Evolutionary conservation across 2,113 vertebrate genomes (phyloP).

Genomic region (Poeciliopsis turrubarensis): DNA sequence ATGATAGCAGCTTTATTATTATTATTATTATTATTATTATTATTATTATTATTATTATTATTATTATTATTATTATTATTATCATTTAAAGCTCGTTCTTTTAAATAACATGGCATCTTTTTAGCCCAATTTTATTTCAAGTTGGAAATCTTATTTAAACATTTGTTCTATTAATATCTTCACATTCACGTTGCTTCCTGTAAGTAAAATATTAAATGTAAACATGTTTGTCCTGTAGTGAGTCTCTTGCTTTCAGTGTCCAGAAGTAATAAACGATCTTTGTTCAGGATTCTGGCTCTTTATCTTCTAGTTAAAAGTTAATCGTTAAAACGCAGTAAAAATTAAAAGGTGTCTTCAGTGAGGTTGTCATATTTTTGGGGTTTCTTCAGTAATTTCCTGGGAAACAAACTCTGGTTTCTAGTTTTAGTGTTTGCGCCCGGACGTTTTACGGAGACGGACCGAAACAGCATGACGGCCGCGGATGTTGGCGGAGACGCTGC

Average conservation of each 20-base stretch:
- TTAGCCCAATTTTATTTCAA: no score
- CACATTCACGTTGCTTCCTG: no score
- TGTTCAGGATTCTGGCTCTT: not conserved
- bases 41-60: no score
- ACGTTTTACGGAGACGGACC: conserved; percentile 26
- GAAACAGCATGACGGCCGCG: conserved; percentile 51
- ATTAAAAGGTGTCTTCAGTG: not conserved
- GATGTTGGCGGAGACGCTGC: not conserved
- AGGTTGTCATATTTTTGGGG: not conserved
- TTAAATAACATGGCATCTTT: no score
- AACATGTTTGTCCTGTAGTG: not conserved
- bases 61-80: no score
- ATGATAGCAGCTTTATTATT: not conserved
- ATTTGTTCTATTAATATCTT: no score
- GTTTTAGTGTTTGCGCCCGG: conserved; percentile 45
- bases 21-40: no score
- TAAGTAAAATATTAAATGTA: no score
- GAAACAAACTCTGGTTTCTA: not conserved
- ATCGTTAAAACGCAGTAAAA: not conserved
- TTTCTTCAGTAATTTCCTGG: not conserved
- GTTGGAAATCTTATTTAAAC: no score
- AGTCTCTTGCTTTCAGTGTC: not conserved
- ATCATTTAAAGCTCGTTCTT: no score
- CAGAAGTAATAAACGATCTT: conserved; percentile 27
- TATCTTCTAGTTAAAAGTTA: not conserved